Conservation (phyloP, 2,113 vertebrate genomes). For the Platysteira castanea region DNA sequence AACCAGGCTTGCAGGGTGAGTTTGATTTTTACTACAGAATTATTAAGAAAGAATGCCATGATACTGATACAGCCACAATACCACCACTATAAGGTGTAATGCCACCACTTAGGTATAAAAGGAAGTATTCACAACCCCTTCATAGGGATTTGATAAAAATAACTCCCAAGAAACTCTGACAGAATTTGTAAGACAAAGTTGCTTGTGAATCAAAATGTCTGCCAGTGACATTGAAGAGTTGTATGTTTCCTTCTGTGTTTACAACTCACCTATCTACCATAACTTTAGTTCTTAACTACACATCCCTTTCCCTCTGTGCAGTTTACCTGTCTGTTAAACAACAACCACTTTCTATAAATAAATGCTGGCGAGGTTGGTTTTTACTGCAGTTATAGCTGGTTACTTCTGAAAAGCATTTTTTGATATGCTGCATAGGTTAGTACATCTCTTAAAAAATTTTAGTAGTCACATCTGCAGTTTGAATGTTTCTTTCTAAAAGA, state of each 20-base stretch:
- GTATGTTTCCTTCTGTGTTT: neutral
- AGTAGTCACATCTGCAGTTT: constrained; percentile 55
- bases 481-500: constrained; percentile 61
- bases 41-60: neutral
- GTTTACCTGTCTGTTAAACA: neutral
- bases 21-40: neutral
- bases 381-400: neutral
- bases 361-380: neutral
- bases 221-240: neutral
- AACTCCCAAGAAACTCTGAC: neutral
- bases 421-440: neutral
- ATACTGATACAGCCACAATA: neutral
- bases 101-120: neutral
- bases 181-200: neutral
- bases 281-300: neutral
- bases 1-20: neutral
- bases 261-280: fast-evolving
- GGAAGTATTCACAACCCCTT: neutral
- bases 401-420: constrained; percentile 9
- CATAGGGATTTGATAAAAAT: neutral
- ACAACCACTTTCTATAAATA: neutral
- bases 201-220: neutral
- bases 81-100: neutral
- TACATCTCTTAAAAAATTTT: constrained; percentile 7
- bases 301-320: neutral